These are phyloP conservation scores for Augochlora pura DNA, from an alignment of 1,140 invertebrate genomes.

Conservation along the genomic window DNA sequence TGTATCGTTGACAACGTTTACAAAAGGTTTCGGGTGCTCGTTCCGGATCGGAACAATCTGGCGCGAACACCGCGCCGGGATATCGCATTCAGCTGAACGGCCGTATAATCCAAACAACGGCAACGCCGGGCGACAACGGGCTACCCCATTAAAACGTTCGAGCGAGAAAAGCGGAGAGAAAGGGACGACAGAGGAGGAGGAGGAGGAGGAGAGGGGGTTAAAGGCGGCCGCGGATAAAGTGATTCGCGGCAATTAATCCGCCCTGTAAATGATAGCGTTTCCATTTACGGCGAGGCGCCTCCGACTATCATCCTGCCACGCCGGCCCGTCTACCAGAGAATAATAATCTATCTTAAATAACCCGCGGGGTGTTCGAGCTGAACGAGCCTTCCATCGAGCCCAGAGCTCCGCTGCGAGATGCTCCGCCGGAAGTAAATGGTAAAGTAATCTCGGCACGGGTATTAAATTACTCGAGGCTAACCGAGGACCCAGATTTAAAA, in stretches of 20 bases:
- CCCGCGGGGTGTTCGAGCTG: conserved; percentile 61
- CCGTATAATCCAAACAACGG: background rate
- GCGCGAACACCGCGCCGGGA: background rate
- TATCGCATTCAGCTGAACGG: background rate
- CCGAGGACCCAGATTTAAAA: conserved; percentile 72
- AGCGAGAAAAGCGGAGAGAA: conserved; percentile 10
- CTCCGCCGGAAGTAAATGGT: conserved; percentile 51
- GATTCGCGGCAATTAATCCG: conserved; percentile 71
- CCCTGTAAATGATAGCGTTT: conserved; percentile 76
- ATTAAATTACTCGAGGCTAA: conserved; percentile 75
- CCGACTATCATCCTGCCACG: conserved; percentile 47
- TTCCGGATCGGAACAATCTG: background rate
- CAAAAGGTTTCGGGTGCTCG: background rate
- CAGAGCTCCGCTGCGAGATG: conserved; percentile 58
- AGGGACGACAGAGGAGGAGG: background rate
- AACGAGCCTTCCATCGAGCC: conserved; percentile 51
- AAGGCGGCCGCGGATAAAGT: conserved; percentile 42
- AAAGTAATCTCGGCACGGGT: conserved; percentile 72
- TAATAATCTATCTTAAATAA: conserved; percentile 79
- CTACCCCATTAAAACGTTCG: conserved; percentile 18
- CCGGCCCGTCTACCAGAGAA: conserved; percentile 61
- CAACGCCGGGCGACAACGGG: conserved; percentile 16
- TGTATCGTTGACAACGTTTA: background rate
- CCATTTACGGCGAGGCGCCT: conserved; percentile 76
- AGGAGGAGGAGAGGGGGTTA: background rate